A percentile compares a stretch with the other conserved stretches of the same genome.
Conservation (phyloP, 2,888 invertebrate genomes). For the Nineta flava region DNA sequence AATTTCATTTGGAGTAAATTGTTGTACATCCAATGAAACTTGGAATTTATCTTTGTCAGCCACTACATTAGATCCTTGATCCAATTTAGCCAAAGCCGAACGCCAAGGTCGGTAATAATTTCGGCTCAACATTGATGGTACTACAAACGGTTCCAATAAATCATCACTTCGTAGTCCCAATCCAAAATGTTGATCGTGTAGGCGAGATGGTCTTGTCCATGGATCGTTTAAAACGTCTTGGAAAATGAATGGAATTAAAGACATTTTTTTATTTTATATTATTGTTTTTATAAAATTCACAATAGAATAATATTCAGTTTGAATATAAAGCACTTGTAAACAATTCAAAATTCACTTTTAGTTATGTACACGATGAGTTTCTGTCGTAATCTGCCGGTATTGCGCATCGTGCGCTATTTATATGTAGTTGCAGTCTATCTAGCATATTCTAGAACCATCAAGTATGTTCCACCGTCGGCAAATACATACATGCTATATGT, state of each 20-base stretch:
- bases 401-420: no score
- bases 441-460: background rate
- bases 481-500: no score
- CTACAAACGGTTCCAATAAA: slow-evolving; percentile 20
- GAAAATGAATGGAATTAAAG: slow-evolving; percentile 2
- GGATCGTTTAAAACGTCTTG: slow-evolving; percentile 2
- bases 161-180: slow-evolving; percentile 34
- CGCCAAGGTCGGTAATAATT: slow-evolving; percentile 31
- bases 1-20: slow-evolving; percentile 65
- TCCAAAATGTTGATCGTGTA: slow-evolving; percentile 38
- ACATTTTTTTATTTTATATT: slow-evolving; percentile 1
- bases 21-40: slow-evolving; percentile 58
- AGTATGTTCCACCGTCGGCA: background rate
- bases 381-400: no score
- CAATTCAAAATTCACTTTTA: background rate
- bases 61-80: slow-evolving; percentile 35
- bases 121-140: slow-evolving; percentile 2
- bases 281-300: background rate
- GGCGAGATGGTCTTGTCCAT: slow-evolving; percentile 29
- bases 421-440: background rate
- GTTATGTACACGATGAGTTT: no score
- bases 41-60: slow-evolving; percentile 51
- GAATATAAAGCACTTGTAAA: background rate
- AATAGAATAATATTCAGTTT: background rate
- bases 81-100: slow-evolving; percentile 31